Evolutionary conservation across 2,797 vertebrate genomes (phyloP).

Genomic region (Streptopelia turtur): DNA sequence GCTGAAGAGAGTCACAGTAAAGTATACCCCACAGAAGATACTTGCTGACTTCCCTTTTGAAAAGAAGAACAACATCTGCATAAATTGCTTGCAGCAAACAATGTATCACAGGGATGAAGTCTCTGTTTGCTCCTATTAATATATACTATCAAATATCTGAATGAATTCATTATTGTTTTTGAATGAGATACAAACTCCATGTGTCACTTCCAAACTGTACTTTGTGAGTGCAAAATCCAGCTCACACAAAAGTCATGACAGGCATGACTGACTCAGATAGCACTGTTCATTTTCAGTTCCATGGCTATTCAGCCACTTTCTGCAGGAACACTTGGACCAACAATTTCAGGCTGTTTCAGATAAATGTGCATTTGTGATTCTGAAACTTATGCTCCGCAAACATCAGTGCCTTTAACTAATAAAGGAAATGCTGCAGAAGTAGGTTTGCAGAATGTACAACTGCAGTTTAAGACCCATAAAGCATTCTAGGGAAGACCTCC

Average conservation of each 20-base stretch:
- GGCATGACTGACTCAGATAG: neutral
- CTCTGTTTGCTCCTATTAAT: neutral
- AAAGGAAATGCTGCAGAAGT: neutral
- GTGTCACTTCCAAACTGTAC: neutral
- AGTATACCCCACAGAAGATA: neutral
- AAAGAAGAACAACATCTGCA: neutral
- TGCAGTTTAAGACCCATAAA: neutral
- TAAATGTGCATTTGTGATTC: neutral
- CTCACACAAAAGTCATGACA: neutral
- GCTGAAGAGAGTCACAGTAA: neutral
- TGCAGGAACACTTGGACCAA: neutral
- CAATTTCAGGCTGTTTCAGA: neutral
- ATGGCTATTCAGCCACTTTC: neutral
- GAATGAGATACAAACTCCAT: neutral
- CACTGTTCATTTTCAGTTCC: neutral
- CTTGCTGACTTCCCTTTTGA: neutral
- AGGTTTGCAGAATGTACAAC: slow-evolving; percentile 1
- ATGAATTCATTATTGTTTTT: neutral
- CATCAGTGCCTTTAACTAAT: neutral
- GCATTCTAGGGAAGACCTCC: neutral
- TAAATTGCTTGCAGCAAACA: neutral
- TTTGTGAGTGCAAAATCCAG: neutral
- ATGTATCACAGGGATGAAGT: neutral
- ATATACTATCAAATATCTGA: neutral
- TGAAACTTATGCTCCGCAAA: neutral